Evolutionary conservation across 1,140 invertebrate species (phyloP), one percentile per base, ranked within the genome.

Genomic region (Bombyx mandarina): DNA sequence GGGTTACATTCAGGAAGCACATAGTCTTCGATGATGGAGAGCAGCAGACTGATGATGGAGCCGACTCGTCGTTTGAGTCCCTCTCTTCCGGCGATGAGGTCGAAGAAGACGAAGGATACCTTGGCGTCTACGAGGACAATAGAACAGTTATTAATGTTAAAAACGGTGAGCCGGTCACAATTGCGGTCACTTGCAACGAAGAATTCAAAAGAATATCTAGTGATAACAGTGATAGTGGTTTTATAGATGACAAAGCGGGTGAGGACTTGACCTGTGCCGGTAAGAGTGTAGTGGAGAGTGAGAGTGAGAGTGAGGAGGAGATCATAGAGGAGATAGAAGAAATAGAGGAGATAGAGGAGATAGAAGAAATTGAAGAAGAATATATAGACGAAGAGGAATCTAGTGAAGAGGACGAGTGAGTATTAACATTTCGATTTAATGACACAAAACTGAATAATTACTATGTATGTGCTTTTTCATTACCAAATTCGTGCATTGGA

Each of bases 211-310:
- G 75, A 53, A 81, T 84, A 47, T 77, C 73, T 1, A 78, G 77
- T 81, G 82, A 87, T 55, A 87, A 85, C 45, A 87, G 84, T 85
- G 84, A 87, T 49, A 87, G 84, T 82, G 84, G 84, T 8, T 86
- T 86, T 59, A 60, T 86, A 61, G 83, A 86, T 69, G 80, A 82
- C 57, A 79, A 65, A 60, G 70, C 69, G 55, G 73, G 74, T 56
- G 77, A 80, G 61, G 77, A 80, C 47, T 4, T 58, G 50, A 78
- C 71, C 22, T 71, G 69, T 73, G 70, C 69, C 59, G 72, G 76
- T 52, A 77, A 75, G 55, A 81, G 72, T 72, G 56, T 72, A 54
- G 66, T 58, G 43, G 70, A 67, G 44, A 72, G 72, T 72, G 77
- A 68, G 64, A 70, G 61, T 54, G 67, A 67, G 26, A 58, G 49